Percentiles rank a stretch among this genome's conserved stretches.
phyloP scores from a whole-genome alignment of 2,797 vertebrate species.

The Xiphophorus birchmanni region DNA sequence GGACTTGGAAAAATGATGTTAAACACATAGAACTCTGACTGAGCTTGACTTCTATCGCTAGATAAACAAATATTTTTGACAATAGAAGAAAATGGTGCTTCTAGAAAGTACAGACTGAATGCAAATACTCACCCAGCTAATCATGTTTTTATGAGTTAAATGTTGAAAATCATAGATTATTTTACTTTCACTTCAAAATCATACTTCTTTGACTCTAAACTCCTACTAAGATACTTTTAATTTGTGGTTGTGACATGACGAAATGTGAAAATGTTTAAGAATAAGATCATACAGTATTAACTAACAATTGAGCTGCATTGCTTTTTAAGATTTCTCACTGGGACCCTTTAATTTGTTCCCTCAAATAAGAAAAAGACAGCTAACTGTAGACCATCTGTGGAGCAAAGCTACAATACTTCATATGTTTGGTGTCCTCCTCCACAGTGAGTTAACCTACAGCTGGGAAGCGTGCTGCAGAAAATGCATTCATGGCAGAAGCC shows the following conservation, averaged over 20 bases:
- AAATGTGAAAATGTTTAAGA: background rate
- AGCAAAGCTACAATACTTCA: background rate
- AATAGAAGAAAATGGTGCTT: background rate
- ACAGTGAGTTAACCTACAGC: background rate
- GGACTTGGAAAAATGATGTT: background rate
- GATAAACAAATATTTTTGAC: background rate
- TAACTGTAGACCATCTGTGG: background rate
- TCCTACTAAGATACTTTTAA: background rate
- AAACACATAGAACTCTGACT: background rate
- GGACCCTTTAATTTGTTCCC: background rate
- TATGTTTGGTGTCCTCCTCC: background rate
- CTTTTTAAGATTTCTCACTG: background rate
- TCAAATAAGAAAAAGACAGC: background rate
- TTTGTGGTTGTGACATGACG: background rate
- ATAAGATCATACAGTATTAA: background rate
- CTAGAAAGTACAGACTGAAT: background rate
- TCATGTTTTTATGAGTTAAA: background rate
- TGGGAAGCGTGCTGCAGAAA: background rate
- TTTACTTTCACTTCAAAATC: background rate
- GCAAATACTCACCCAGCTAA: background rate
- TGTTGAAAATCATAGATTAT: background rate
- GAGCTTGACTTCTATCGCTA: background rate
- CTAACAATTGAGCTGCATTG: background rate
- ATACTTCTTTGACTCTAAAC: background rate
- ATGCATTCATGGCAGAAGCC: conserved; percentile 7